A percentile compares a stretch with the other conserved stretches of the same genome.
Conservation (phyloP, 1,140 invertebrate species). For the Drosophila bocqueti region DNA sequence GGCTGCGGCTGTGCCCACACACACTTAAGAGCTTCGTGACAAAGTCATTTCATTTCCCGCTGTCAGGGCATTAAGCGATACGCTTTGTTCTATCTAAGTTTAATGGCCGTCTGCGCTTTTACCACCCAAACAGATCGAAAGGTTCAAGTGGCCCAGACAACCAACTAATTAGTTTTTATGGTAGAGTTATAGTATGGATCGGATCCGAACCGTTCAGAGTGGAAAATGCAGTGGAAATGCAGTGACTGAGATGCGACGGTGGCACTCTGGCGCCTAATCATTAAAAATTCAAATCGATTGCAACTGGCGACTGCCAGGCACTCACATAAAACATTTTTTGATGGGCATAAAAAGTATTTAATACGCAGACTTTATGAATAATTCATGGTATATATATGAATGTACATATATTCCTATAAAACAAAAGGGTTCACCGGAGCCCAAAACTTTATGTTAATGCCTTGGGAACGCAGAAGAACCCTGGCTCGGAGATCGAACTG, state of each 20-base stretch:
- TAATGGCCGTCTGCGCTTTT: slow-evolving; percentile 70
- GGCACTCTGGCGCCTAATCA: slow-evolving; percentile 83
- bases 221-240: slow-evolving; percentile 10
- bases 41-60: slow-evolving; percentile 72
- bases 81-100: slow-evolving; percentile 72
- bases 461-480: slow-evolving; percentile 8
- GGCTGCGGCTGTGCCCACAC: slow-evolving; percentile 18
- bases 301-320: slow-evolving; percentile 32
- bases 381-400: slow-evolving; percentile 63
- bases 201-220: neutral
- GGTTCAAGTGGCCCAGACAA: slow-evolving; percentile 56
- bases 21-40: slow-evolving; percentile 76
- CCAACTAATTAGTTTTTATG: slow-evolving; percentile 82
- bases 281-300: slow-evolving; percentile 84
- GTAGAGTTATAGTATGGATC: neutral
- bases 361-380: slow-evolving; percentile 70
- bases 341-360: slow-evolving; percentile 80
- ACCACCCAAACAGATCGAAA: slow-evolving; percentile 64
- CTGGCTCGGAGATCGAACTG: slow-evolving; percentile 37
- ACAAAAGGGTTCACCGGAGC: slow-evolving; percentile 22
- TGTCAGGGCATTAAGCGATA: slow-evolving; percentile 59
- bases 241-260: slow-evolving; percentile 31
- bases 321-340: slow-evolving; percentile 78
- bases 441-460: slow-evolving; percentile 78
- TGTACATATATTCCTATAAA: slow-evolving; percentile 4